Conservation (phyloP, 2,113 vertebrate species). For the Arenaria interpres region DNA sequence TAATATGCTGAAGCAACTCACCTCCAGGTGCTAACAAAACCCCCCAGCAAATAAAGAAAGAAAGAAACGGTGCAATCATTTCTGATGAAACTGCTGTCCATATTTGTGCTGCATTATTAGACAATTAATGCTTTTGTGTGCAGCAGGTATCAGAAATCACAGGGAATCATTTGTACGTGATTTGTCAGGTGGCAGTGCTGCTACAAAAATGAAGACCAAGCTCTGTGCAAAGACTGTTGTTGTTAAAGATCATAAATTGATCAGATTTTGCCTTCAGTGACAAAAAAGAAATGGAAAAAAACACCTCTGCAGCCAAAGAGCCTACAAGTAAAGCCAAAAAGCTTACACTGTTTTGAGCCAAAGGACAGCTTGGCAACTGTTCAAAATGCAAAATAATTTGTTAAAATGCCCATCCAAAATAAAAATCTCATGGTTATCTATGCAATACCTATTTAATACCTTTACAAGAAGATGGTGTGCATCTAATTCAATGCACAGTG, state of each 20-base stretch:
- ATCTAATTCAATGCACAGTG: background rate
- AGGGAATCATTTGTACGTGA: background rate
- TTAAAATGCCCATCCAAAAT: background rate
- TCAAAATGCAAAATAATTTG: background rate
- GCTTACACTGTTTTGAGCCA: background rate
- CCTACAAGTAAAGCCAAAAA: background rate
- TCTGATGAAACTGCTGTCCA: background rate
- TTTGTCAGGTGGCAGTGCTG: background rate
- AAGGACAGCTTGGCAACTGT: background rate
- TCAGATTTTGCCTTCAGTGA: background rate
- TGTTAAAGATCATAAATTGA: background rate
- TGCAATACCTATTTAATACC: background rate
- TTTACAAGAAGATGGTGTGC: background rate
- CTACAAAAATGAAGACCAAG: background rate
- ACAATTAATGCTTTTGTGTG: background rate
- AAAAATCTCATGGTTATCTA: background rate
- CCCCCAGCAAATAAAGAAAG: background rate
- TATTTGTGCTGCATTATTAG: background rate
- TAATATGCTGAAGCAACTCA: background rate
- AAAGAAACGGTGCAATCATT: rapidly evolving
- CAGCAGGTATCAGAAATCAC: background rate
- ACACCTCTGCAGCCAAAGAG: background rate
- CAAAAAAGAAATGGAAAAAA: background rate
- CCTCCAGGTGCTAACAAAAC: background rate
- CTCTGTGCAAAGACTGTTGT: background rate